Base-by-base conservation (phyloP, 1,140 invertebrate species). In the Tetranychus cinnabarinus region DNA sequence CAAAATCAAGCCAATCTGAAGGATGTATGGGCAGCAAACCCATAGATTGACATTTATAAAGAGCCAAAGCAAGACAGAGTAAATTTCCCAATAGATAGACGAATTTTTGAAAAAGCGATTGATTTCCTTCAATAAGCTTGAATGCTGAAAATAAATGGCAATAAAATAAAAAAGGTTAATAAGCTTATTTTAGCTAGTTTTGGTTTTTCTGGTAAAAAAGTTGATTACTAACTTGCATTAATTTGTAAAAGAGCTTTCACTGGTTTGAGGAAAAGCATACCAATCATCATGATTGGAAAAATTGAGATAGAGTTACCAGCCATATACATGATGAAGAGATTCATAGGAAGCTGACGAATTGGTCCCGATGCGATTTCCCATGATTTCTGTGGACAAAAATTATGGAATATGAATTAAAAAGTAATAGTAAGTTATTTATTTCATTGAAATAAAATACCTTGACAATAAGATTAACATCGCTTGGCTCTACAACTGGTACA, bases 251-350 rank as follows among this genome's bases (percentile, higher is more conserved):
- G 76, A 8, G 92, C 89, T 75, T 97, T 93, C 2, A 98, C 82
- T 15, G 92, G 92, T 65, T 90, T 77, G 62, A 97, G 84, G 64
- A 97, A 86, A 70, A 97, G 80, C 95, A 98, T 98, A 46, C 90
- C 90, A 31, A 98, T 89, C 93, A 99, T 98, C 95, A 99, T 98
- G n/a, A 99, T 97, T 2, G 95, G 95, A 69, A 99, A 97, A 65
- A 99, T 97, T 1, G 91, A 97, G 68, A 98, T 97, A 0, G 92
- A 93, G 73, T 91, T 97, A 46, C 93, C 95, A 61, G 93, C 88
- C 95, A 98, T 98, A 73, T 96, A 98, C 88, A 97, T 95, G 55
- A 98, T 92, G 69, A 98, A 95, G 31, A 98, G 74, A 74, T 99
- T 98, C 95, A 98, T 98, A 4, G 95, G 93, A 42, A 97, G 76